Base-by-base conservation (phyloP, 1,140 invertebrate species). In the Rhizoglyphus robini region DNA sequence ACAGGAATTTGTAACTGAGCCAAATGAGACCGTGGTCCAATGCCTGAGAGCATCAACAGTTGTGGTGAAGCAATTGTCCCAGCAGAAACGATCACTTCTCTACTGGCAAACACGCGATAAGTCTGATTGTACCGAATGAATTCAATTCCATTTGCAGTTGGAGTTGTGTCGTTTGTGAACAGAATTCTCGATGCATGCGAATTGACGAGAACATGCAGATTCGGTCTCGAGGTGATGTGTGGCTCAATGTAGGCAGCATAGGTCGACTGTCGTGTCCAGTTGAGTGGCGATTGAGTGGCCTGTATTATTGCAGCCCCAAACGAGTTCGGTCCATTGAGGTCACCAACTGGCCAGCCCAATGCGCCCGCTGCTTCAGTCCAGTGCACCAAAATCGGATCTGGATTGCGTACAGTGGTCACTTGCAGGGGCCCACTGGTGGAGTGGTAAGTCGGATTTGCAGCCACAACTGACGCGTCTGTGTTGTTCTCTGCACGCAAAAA, bases 61-160 rank as follows among this genome's bases (percentile, higher is more conserved):
- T 96, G 90, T 0, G 92, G 88, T 0, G 90, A 88, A 72, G 91
- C 91, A 0, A 96, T 81, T 0, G 89, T 80, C 0, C 94, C 93
- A 0, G 83, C 88, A 18, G 87, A 88, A 3, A 93, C 69, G 49
- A 93, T 87, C 0, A 94, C 84, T 76, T 96, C 92, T 72, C 87
- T 90, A 18, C 76, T 82, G 0, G 88, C 88, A 38, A 82, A 73
- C n/a, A 90, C 83, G 29, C 23, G 41, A 23, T 46, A 46, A 23
- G 41, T 46, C 23, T 23, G 41, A 23, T 46, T 46, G 41, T 15
- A 23, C 41, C 15, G 15, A 23, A 15, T 64, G 36, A 68, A 31
- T n/a, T n/a, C n/a, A n/a, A n/a, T n/a, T n/a, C n/a, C n/a, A n/a
- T n/a, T n/a, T n/a, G n/a, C n/a, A n/a, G 84, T 76, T 15, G 41